Base-by-base conservation (phyloP, 2,113 vertebrate genomes). In the Triplophysa rosa region DNA sequence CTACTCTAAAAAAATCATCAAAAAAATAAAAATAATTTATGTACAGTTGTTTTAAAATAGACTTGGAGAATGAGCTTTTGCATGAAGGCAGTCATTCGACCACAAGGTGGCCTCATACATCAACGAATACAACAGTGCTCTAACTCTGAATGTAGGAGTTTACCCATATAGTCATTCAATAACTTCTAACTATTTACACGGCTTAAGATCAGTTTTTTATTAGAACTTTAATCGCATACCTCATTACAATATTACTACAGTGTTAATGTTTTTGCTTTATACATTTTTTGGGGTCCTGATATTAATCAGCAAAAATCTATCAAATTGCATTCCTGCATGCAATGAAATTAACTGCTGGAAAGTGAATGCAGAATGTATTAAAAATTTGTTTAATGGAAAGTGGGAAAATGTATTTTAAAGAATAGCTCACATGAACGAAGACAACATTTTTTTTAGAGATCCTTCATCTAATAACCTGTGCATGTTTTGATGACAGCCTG, bases 261-360 rank as follows among this genome's bases (percentile, higher is more conserved):
- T 49, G 40, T 72, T 56, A 47, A 23, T 62, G 26, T 14, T 70
- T 70, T 59, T 23, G 52, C 54, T 37, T 37, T 17, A 54, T 12
- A 33, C 13, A 47, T 40, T 16, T 71, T 56, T 52, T 14, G 49
- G 54, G 12, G 54, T 37, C n/a, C 13, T 59, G 12, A 72, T 42
- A 42, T 58, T 14, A 71, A 40, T 71, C 29, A 37, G 52, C 74
- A 73, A 37, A 76, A 19, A 54, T n/a, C 16, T n/a, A 79, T 64
- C 65, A 70, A 58, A 62, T 42, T 16, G 62, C 11, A 33, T 63
- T n/a, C 19, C 49, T 91, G 90, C 86, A 86, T 93, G 92, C 92
- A 91, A 93, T 90, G 90, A 91, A 89, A 92, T 93, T 89, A 91
- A 93, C 92, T 92, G 89, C 91, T 92, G 91, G 92, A 90, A 89